Base-by-base conservation (phyloP, 2,888 invertebrate genomes). In the Sesia apiformis region DNA sequence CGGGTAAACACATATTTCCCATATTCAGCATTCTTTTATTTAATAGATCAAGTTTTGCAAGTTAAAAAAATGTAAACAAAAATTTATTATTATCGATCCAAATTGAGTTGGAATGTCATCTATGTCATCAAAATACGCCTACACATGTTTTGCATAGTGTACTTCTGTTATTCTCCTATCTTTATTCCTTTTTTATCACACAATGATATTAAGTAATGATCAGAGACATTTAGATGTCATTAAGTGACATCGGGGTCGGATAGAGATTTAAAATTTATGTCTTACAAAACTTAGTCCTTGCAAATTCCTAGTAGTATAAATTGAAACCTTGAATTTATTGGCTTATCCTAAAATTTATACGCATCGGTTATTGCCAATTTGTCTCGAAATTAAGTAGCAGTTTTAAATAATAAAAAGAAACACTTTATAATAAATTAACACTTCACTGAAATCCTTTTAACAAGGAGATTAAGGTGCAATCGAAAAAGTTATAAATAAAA, bases 401-500 rank as follows among this genome's bases (percentile, higher is more conserved):
- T 38, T 50, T 38, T 38, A 50, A 50, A 38, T 38, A 38, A 50
- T 50, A 50, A 50, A 50, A 23, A 8, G n/a, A 6, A 50, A 38
- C 38, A 38, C 38, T 50, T 50, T 39, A 50, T 39, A 50, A 50
- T 8, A 50, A 50, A 65, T 67, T 64, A 63, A 55, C 57, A 55
- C 59, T 56, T 57, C 55, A 62, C 57, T 62, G 60, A 60, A 64
- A 64, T 61, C 57, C 59, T 61, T 59, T 60, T 53, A 53, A 50
- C 38, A 38, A 50, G 38, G 46, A 56, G 40, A 58, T 53, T 52
- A 51, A 58, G 52, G 51, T 56, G 39, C 59, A 57, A 56, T 54
- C 43, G 49, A 52, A 41, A 55, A 23, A 39, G 49, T 52, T 8
- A 40, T 7, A 38, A 49, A 39, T 50, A 38, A 50, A 46, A 38